phyloP scores from a whole-genome alignment of 2,113 vertebrate species.

The Ahaetulla prasina region DNA sequence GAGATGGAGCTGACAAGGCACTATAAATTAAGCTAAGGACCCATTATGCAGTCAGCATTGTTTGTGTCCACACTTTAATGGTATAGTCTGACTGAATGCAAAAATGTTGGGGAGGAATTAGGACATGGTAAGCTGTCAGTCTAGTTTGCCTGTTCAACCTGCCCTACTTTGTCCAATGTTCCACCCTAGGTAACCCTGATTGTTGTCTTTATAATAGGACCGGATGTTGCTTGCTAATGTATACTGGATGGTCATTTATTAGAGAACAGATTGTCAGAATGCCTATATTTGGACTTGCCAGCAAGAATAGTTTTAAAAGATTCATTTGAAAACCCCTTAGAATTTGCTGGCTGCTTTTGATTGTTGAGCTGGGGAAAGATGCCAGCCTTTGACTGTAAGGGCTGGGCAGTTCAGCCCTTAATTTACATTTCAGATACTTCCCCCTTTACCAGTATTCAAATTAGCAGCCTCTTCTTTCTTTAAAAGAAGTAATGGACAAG shows the following conservation, averaged over 20 bases:
- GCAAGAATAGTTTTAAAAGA: not conserved
- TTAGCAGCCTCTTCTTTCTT: not conserved
- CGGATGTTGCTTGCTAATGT: not conserved
- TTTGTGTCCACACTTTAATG: not conserved
- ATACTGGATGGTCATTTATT: not conserved
- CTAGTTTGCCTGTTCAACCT: not conserved
- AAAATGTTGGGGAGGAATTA: not conserved
- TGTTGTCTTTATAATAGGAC: not conserved
- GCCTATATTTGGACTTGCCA: not conserved
- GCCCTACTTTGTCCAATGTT: not conserved
- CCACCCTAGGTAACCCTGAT: not conserved
- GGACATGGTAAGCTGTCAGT: not conserved
- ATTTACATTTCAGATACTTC: not conserved
- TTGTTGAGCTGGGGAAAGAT: not conserved
- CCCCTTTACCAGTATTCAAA: not conserved
- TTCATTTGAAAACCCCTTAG: not conserved
- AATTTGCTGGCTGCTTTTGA: not conserved
- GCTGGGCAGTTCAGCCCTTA: not conserved
- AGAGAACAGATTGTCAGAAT: not conserved
- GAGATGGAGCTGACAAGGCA: not conserved
- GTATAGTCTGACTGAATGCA: not conserved
- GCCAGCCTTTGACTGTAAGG: not conserved
- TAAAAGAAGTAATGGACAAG: constrained; percentile 34
- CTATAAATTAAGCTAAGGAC: not conserved
- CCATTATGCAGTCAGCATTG: too few relatives aligned